Evolutionary conservation across 1,140 invertebrate genomes (phyloP).

Genomic region (Musca domestica): DNA sequence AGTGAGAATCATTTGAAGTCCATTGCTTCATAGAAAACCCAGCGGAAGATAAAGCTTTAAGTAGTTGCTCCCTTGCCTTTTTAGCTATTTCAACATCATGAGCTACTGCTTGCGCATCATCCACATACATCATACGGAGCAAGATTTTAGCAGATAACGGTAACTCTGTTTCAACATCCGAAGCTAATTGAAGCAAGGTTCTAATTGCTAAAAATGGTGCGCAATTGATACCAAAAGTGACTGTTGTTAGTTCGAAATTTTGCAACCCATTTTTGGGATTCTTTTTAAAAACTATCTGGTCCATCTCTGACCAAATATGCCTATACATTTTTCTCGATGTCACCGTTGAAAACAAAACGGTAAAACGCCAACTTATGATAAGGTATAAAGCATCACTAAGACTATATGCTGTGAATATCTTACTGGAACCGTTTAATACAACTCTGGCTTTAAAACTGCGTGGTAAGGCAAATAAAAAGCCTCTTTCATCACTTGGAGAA

Average conservation of each 20-base stretch:
- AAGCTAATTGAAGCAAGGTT: neutral
- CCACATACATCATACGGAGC: neutral
- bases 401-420: neutral
- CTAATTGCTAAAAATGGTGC: neutral
- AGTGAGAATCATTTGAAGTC: neutral
- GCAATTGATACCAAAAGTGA: neutral
- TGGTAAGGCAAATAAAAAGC: slow-evolving; percentile 6
- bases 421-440: neutral
- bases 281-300: neutral
- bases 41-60: neutral
- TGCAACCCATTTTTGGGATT: neutral
- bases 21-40: neutral
- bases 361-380: neutral
- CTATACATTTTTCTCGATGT: slow-evolving; percentile 20
- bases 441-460: neutral
- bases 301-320: neutral
- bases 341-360: slow-evolving; percentile 1
- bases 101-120: neutral
- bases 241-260: neutral
- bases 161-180: neutral
- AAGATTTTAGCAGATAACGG: too few relatives aligned
- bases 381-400: neutral
- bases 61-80: neutral
- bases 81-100: neutral
- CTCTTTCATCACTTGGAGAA: neutral